Base-by-base conservation (phyloP, 2,797 vertebrate genomes). In the Columba guinea region DNA sequence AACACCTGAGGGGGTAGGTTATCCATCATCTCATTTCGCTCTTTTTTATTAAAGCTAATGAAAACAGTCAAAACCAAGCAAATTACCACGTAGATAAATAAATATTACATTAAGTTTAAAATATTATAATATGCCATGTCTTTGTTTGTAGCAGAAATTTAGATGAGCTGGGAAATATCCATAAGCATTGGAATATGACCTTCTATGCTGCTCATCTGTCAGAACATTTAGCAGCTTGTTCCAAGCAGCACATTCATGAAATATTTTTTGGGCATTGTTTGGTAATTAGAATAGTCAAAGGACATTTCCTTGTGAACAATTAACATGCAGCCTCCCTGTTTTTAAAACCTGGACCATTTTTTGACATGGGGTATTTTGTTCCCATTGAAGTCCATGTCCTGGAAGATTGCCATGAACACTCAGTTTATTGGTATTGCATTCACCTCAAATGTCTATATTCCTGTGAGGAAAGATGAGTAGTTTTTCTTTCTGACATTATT, bases 1-100 rank as follows among this genome's bases (percentile, higher is more conserved):
- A 48, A 75, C 4, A 81, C 1, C 13, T 23, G 5, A 46, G 44
- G 13, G 2, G 1, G 0, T 2, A 2, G 30, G 35, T 34, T 18
- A 14, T 2, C 2, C 10, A 24, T 44, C 20, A 2, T 82, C 3
- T 7, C 15, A 9, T 60, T 93, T 84, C 55, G 9, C 2, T 84
- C 4, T 24, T 81, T 65, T 88, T 65, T 34, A 55, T 65, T 71
- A 53, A 37, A 83, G 30, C 13, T 46, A 71, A 60, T 8, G 83
- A 71, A 93, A 56, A 3, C 4, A 23, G 23, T 39, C 18, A 68
- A 52, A 91, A 91, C 6, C 12, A 68, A 62, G 12, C 1, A 73
- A 83, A 82, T 74, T 41, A 3, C 6, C 21, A 70, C 49, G 18
- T 65, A 39, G 51, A 65, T 30, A 89, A 81, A 55, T 27, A 77